Conservation (phyloP, 2,797 vertebrate genomes). For the Xyrichtys novacula region DNA sequence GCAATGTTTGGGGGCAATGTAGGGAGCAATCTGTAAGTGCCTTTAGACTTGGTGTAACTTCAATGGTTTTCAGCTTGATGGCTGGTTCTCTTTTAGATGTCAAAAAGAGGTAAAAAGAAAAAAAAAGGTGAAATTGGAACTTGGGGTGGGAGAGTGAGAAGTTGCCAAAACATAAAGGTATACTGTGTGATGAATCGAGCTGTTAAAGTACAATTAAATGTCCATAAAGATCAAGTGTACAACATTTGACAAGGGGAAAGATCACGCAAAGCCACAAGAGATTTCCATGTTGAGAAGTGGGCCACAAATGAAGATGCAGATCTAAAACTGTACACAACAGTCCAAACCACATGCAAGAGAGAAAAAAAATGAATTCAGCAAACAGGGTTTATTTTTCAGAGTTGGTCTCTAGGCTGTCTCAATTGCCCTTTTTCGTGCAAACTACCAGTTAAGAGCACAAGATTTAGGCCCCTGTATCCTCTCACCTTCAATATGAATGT, state of each 20-base stretch:
- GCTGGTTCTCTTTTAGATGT: constrained; percentile 46
- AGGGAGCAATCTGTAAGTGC: constrained; percentile 47
- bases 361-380: not conserved
- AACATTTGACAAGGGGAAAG: not conserved
- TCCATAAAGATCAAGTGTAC: constrained; percentile 10
- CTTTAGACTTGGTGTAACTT: constrained; percentile 52
- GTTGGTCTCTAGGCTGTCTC: no score
- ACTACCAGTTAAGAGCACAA: no score
- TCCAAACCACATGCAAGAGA: no score
- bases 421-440: no score
- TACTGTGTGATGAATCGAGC: constrained; percentile 24
- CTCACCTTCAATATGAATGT: no score
- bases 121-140: constrained; percentile 50
- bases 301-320: not conserved
- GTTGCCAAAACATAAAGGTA: constrained; percentile 48
- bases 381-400: no score
- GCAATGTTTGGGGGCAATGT: not conserved
- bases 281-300: not conserved
- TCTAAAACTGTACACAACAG: no score
- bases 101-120: constrained; percentile 41
- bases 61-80: constrained; percentile 60
- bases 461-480: no score
- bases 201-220: constrained; percentile 10
- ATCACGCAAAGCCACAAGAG: not conserved
- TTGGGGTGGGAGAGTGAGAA: constrained; percentile 30